Evolutionary conservation across 2,797 vertebrate species (phyloP), one percentile per base, ranked within the genome.

Genomic region (Crocidura indochinensis): DNA sequence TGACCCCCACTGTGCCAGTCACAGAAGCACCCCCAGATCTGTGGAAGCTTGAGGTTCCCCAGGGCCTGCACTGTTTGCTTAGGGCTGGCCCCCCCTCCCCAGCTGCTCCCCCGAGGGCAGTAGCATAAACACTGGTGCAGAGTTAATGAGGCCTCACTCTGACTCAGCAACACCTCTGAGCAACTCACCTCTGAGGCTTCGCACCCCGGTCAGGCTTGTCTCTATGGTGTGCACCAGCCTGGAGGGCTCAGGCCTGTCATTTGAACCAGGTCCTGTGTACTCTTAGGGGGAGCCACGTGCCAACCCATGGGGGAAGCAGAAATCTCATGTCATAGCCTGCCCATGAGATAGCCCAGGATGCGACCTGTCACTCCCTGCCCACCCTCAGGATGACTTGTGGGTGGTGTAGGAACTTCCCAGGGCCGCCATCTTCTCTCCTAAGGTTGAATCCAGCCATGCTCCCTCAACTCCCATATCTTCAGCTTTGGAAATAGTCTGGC

Each of bases 61-160:
- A 26, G 62, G 64, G 26, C 69, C 1, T 9, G 85, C 46, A 67
- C 87, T 91, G 76, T 83, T 92, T 87, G 88, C 73, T 90, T 88
- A 62, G 81, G 83, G 90, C 20, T 22, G 81, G 79, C 85, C 90
- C 53, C 94, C 94, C 93, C 31, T 31, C 38, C 38, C 38, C 38
- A 38, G 38, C 38, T 38, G 11, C 84, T 73, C 85, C 83, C 24
- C 8, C 5, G 69, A 20, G 60, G 10, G 3, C 20, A 10, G 60
- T 46, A 80, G 62, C 74, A 19, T 77, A 91, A 93, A 93, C 93
- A 95, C 80, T 86, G 24, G 20, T 24, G 4, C 49, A n/a, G 78
- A 29, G 85, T 84, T 95, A 92, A 95, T 86, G 91, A 95, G 94
- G 85, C 76, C 64, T 91, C 76, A 0, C 83, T 77, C 82, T 90